A percentile compares a stretch with the other conserved stretches of the same genome.
Conservation (phyloP, 2,113 vertebrate species). For the Camelus dromedarius region DNA sequence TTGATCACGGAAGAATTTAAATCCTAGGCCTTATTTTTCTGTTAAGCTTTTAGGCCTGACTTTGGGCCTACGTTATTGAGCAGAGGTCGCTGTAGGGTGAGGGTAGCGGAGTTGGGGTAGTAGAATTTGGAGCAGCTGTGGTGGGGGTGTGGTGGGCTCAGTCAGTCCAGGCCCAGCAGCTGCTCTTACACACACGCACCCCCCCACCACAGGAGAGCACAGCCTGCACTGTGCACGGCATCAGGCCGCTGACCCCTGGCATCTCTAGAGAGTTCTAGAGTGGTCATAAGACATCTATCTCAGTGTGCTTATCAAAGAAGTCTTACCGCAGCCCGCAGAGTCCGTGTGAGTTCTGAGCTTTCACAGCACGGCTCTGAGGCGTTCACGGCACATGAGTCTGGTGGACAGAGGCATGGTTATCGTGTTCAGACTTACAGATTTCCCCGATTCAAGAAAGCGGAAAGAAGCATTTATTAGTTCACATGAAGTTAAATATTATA, state of each 20-base stretch:
- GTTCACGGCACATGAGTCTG: neutral
- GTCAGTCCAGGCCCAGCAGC: neutral
- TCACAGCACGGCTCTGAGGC: neutral
- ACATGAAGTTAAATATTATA: neutral
- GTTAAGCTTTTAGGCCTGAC: neutral
- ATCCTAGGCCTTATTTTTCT: neutral
- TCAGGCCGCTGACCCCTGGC: neutral
- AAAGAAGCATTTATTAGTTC: slow-evolving; percentile 23
- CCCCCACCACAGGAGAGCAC: neutral
- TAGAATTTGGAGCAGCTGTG: neutral
- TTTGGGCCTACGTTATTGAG: neutral
- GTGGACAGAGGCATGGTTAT: neutral
- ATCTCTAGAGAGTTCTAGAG: neutral
- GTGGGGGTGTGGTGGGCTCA: neutral
- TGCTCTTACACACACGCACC: neutral
- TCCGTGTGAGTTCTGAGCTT: neutral
- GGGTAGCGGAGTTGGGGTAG: no score
- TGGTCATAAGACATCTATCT: neutral
- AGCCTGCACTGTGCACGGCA: neutral
- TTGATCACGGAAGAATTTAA: neutral
- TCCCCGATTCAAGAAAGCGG: slow-evolving; percentile 33
- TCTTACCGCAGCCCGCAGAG: neutral
- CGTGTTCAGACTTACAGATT: neutral
- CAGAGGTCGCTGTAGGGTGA: neutral
- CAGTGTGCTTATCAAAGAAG: neutral